A percentile compares a stretch with the other conserved stretches of the same genome.
phyloP scores from a whole-genome alignment of 2,888 invertebrate genomes.

The Panzeria rudis region DNA sequence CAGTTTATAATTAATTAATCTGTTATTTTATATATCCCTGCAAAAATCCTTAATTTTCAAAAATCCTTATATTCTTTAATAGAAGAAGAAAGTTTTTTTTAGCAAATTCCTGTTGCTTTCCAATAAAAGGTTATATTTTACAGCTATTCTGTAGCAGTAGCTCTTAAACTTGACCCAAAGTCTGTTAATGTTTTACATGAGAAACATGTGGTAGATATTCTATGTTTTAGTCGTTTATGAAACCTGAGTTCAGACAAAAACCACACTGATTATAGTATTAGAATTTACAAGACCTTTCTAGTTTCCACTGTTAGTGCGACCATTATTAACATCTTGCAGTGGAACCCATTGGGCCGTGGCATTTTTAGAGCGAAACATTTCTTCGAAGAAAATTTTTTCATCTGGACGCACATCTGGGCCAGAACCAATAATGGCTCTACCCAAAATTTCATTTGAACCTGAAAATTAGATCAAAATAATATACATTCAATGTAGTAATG shows the following conservation, averaged over 20 bases:
- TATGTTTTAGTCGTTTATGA: conserved; percentile 38
- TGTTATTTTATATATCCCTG: conserved; percentile 56
- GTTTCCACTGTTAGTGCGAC: conserved; percentile 49
- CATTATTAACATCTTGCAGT: conserved; percentile 82
- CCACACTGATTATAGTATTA: neutral
- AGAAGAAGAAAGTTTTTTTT: neutral
- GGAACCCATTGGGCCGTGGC: conserved; percentile 86
- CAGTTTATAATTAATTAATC: conserved; percentile 5
- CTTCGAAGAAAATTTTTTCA: conserved; percentile 85
- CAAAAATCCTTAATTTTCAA: conserved; percentile 48
- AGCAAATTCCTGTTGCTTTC: neutral
- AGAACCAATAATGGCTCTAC: conserved; percentile 85
- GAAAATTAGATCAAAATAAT: conserved; percentile 14
- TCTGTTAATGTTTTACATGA: neutral
- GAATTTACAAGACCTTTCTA: conserved; percentile 17
- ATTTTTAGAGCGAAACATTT: conserved; percentile 85
- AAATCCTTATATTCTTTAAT: neutral
- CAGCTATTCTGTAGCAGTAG: neutral
- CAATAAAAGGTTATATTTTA: neutral
- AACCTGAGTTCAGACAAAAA: conserved; percentile 29
- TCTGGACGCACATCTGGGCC: conserved; percentile 83
- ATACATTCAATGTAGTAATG: neutral
- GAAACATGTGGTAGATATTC: neutral
- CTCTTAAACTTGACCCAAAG: conserved; percentile 32
- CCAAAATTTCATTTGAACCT: conserved; percentile 85